Evolutionary conservation across 2,888 invertebrate genomes (phyloP).

Genomic region (Drosophila falleni): DNA sequence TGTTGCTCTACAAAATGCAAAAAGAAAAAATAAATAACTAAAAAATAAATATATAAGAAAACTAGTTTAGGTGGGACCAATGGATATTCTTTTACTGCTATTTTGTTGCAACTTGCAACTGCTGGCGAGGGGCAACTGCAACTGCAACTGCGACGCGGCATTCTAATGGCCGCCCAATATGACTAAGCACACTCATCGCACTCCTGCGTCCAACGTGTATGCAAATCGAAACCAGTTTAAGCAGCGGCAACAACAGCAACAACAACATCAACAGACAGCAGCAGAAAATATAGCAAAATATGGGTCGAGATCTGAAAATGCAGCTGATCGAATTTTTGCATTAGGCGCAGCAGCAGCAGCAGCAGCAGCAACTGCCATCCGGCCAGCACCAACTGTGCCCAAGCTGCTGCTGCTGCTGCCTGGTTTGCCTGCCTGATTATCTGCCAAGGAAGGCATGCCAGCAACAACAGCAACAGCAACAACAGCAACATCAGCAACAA

Average conservation of each 20-base stretch:
- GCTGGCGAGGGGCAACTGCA: conserved; percentile 21
- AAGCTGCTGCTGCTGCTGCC: conserved; percentile 54
- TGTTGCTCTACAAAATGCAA: conserved; percentile 73
- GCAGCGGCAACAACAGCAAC: conserved; percentile 35
- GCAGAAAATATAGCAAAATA: conserved; percentile 76
- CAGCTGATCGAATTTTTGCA: conserved; percentile 84
- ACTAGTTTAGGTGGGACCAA: conserved; percentile 84
- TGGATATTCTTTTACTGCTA: conserved; percentile 80
- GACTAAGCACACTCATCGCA: conserved; percentile 82
- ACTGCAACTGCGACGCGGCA: conserved; percentile 67
- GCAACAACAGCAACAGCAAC: conserved; percentile 31
- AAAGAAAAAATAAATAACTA: conserved; percentile 8
- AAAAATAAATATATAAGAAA: conserved; percentile 56
- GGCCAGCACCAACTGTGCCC: conserved; percentile 71
- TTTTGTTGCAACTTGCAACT: conserved; percentile 69
- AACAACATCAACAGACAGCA: too few species aligned
- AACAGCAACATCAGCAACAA: conserved; percentile 50
- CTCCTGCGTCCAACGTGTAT: conserved; percentile 82
- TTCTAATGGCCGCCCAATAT: conserved; percentile 85
- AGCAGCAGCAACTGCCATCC: conserved; percentile 64
- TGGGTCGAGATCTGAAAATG: conserved; percentile 84
- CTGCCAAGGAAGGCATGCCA: conserved; percentile 80
- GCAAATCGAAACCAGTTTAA: conserved; percentile 83
- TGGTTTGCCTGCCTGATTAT: conserved; percentile 71
- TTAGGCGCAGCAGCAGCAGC: conserved; percentile 76